Evolutionary conservation across 92 coral and sea anemone species (phyloP).

Genomic region (Palythoa grandis): DNA sequence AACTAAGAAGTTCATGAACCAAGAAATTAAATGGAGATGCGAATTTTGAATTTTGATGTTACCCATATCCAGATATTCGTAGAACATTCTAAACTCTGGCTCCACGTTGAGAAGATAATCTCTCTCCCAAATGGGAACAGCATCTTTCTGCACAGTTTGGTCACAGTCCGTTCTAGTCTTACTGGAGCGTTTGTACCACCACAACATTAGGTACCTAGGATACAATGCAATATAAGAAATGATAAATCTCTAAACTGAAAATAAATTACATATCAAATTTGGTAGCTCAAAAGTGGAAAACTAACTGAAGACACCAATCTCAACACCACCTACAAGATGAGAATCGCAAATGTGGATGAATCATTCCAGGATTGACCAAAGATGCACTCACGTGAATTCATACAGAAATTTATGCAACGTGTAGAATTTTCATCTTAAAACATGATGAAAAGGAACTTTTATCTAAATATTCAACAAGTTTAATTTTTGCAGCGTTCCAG

Average conservation of each 20-base stretch:
- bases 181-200: constrained; percentile 77
- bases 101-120: constrained; percentile 82
- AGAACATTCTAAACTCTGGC: constrained; percentile 89
- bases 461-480: too few relatives aligned
- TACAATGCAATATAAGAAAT: not conserved
- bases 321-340: too few relatives aligned
- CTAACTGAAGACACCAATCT: too few relatives aligned
- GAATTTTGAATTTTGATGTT: not conserved
- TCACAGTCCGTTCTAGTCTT: constrained; percentile 28
- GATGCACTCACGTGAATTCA: too few relatives aligned
- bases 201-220: constrained; percentile 58
- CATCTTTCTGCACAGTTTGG: not conserved
- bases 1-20: not conserved
- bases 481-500: too few relatives aligned
- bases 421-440: too few relatives aligned
- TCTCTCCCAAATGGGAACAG: constrained; percentile 77
- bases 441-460: too few relatives aligned
- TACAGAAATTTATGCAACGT: too few relatives aligned
- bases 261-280: not conserved
- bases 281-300: not conserved
- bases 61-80: constrained; percentile 98
- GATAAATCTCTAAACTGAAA: not conserved
- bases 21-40: too few relatives aligned
- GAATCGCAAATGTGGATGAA: too few relatives aligned
- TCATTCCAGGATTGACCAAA: too few relatives aligned